phyloP scores from a whole-genome alignment of 2,797 vertebrate genomes.

The Labeo calbasu region DNA sequence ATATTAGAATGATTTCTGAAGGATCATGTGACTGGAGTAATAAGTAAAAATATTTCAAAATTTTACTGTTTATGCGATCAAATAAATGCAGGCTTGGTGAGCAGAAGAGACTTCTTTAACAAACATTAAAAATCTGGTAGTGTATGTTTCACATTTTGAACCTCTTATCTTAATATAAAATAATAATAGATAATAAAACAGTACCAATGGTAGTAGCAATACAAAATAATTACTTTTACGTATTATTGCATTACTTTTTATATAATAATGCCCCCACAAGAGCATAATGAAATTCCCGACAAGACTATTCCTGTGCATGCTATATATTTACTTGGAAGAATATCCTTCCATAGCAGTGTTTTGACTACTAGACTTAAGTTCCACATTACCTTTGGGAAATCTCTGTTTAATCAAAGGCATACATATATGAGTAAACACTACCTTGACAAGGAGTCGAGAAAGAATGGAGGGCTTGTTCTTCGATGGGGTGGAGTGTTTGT shows the following conservation, averaged over 20 bases:
- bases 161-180: not conserved
- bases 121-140: too few species aligned
- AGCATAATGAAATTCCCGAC: not conserved
- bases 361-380: constrained; percentile 14
- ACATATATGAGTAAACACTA: constrained; percentile 3
- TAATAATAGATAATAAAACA: not conserved
- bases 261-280: not conserved
- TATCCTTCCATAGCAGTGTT: constrained; percentile 12
- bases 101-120: too few species aligned
- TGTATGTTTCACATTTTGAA: not conserved
- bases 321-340: not conserved
- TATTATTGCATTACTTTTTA: not conserved
- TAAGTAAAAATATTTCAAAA: too few species aligned
- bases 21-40: too few species aligned
- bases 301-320: not conserved
- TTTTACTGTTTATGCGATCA: too few species aligned
- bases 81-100: too few species aligned
- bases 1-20: too few species aligned
- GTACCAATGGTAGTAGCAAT: not conserved
- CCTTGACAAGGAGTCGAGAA: not conserved
- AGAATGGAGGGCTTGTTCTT: constrained; percentile 28
- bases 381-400: constrained; percentile 14
- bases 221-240: too few species aligned
- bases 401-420: constrained; percentile 22
- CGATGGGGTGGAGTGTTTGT: constrained; percentile 22